Conservation (phyloP, 2,888 invertebrate species). For the Machimus rusticus region DNA sequence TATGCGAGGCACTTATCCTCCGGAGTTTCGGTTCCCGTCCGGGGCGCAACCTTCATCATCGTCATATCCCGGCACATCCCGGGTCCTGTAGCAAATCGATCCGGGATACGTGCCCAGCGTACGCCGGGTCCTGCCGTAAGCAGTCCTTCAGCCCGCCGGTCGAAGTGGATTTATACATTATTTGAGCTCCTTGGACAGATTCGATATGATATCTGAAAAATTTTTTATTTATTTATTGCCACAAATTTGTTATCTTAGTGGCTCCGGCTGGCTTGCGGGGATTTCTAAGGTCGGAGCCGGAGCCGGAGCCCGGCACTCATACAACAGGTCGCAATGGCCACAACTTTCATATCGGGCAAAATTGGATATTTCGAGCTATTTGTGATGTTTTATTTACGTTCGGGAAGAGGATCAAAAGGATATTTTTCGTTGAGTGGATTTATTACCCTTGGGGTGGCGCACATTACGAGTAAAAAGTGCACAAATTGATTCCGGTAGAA, state of each 20-base stretch:
- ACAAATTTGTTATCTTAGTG: conserved; percentile 45
- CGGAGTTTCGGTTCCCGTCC: conserved; percentile 9
- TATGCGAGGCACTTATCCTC: conserved; percentile 45
- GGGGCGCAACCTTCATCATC: conserved; percentile 39
- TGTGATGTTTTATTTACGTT: conserved; percentile 45
- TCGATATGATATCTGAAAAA: conserved; percentile 46
- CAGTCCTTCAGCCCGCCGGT: background rate
- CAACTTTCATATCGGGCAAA: conserved; percentile 39
- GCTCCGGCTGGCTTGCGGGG: background rate
- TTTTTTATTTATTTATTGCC: conserved; percentile 48
- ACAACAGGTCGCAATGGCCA: conserved; percentile 13
- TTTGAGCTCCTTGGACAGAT: conserved; percentile 48
- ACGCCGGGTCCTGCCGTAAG: background rate
- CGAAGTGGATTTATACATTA: conserved; percentile 46
- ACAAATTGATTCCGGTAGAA: conserved; percentile 27
- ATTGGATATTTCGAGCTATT: conserved; percentile 37
- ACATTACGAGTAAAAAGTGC: conserved; percentile 25
- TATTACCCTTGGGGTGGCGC: conserved; percentile 29
- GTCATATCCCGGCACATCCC: conserved; percentile 36
- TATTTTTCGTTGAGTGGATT: conserved; percentile 45
- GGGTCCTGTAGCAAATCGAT: conserved; percentile 11
- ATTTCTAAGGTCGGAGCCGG: background rate
- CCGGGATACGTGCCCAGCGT: conserved; percentile 24
- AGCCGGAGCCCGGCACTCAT: background rate
- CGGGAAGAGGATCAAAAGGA: conserved; percentile 44